Percentiles rank a stretch among this genome's conserved stretches.
Conservation (phyloP, 2,888 invertebrate species). For the Allolobophora icterica region DNA sequence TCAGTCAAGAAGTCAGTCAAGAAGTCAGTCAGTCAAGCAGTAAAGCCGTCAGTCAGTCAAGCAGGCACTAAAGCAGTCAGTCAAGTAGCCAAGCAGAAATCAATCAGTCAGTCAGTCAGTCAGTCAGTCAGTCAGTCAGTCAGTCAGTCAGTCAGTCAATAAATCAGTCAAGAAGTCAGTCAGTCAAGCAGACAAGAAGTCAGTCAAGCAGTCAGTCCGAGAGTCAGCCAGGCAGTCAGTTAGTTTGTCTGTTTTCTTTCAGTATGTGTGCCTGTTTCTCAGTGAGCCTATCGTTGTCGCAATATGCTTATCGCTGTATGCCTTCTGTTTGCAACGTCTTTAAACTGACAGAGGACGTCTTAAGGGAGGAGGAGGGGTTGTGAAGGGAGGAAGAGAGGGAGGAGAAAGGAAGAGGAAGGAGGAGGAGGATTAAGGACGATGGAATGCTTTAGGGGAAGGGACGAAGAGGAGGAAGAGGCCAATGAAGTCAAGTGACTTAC, state of each 20-base stretch:
- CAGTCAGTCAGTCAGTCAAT: conserved; percentile 6
- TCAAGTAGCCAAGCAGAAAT: too few relatives aligned
- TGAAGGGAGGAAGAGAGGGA: too few relatives aligned
- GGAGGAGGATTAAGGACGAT: background rate
- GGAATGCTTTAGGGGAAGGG: background rate
- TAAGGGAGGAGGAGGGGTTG: background rate
- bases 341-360: background rate
- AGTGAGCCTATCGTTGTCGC: conserved; percentile 5
- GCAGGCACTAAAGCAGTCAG: background rate
- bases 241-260: conserved; percentile 1
- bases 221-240: background rate
- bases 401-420: background rate
- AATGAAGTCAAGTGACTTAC: background rate
- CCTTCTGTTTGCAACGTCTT: background rate
- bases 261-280: background rate
- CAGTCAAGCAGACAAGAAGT: too few relatives aligned
- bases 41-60: too few relatives aligned
- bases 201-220: background rate
- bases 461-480: background rate
- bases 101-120: too few relatives aligned
- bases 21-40: too few relatives aligned
- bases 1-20: too few relatives aligned
- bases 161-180: conserved; percentile 3
- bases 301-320: background rate
- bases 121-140: conserved; percentile 27